Base-by-base conservation (phyloP, 2,888 invertebrate genomes). In the Trachelus troglodyta region DNA sequence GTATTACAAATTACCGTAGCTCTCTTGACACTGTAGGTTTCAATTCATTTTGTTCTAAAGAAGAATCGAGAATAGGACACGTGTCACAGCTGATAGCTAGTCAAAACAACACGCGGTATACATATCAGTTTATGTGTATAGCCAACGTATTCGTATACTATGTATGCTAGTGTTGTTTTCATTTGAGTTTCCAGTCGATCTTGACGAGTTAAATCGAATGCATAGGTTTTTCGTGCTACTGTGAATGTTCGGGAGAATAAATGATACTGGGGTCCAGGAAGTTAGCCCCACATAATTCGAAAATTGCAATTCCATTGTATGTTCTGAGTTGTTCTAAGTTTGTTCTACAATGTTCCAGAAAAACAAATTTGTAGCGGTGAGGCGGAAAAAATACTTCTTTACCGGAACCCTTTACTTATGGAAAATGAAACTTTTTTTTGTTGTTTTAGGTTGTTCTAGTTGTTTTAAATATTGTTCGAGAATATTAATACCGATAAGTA, bases 1-100 rank as follows among this genome's bases (percentile, higher is more conserved):
- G 35, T 79, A 74, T 71, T 71, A 71, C 71, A 30, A 71, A 34
- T 71, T 71, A 31, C 30, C 12, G 31, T 71, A 23, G 23, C 33
- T 12, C 6, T 31, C 15, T 71, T 30, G 15, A 71, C 31, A n/a
- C n/a, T 71, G 30, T 12, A 31, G 71, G 12, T 12, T 33, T 71
- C 12, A 71, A 31, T 71, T 71, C 31, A 31, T 31, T 71, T 71
- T 71, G 23, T 34, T 71, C 2, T 71, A 23, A 71, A 56, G 23
- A 71, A 71, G 3, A 11, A 71, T 33, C 71, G 12, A 12, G n/a
- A 23, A 23, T 31, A 11, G 23, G 1, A 71, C 71, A 33, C 71
- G 15, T 71, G 15, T 71, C 71, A 31, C 11, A 71, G 12, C 23
- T 15, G 71, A 3, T 30, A 33, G 12, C n/a, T 12, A 71, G 12